A percentile compares a stretch with the other conserved stretches of the same genome.
These are phyloP conservation scores for Baccha elongata DNA, from an alignment of 2,888 invertebrate genomes.

Conservation along the genomic window DNA sequence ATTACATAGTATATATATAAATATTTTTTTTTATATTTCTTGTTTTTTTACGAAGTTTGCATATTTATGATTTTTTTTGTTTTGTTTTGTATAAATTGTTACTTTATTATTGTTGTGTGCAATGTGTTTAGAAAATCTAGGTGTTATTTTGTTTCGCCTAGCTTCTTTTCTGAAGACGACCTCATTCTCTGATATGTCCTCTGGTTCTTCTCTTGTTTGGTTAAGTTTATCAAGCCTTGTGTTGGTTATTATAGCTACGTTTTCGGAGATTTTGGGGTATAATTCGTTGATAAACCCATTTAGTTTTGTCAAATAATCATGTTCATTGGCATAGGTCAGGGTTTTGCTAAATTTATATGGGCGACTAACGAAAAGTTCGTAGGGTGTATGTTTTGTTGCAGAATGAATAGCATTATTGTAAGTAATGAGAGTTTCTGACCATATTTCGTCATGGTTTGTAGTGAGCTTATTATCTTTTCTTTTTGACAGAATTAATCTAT, in stretches of 20 bases:
- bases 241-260: slow-evolving; percentile 15
- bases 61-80: slow-evolving; percentile 59
- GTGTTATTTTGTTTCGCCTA: slow-evolving; percentile 49
- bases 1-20: background rate
- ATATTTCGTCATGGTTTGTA: no score
- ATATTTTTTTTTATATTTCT: background rate
- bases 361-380: slow-evolving; percentile 29
- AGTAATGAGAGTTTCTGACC: no score
- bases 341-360: slow-evolving; percentile 43
- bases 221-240: slow-evolving; percentile 36
- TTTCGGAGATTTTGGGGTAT: slow-evolving; percentile 42
- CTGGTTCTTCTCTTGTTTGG: slow-evolving; percentile 40
- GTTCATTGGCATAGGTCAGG: slow-evolving; percentile 6
- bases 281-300: slow-evolving; percentile 43
- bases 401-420: no score
- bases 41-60: slow-evolving; percentile 4
- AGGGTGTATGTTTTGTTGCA: slow-evolving; percentile 50
- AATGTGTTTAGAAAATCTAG: slow-evolving; percentile 50
- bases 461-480: slow-evolving; percentile 27
- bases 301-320: slow-evolving; percentile 38
- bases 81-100: slow-evolving; percentile 34
- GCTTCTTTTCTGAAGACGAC: slow-evolving; percentile 26
- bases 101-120: slow-evolving; percentile 20
- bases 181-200: slow-evolving; percentile 19
- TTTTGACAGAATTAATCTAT: slow-evolving; percentile 48